Evolutionary conservation across 2,888 invertebrate genomes (phyloP).

Genomic region (Laspeyria flexula): DNA sequence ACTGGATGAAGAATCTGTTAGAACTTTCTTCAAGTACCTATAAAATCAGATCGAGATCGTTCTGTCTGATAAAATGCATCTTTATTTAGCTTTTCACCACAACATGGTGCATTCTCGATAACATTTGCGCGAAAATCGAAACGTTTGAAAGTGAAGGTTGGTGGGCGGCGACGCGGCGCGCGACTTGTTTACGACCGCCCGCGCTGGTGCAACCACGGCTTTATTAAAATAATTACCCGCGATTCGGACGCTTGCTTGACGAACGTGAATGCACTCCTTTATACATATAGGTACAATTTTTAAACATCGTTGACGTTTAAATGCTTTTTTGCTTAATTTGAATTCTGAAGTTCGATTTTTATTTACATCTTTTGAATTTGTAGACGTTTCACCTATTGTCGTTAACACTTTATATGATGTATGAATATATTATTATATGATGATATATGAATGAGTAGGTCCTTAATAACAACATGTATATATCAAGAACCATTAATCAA

Average conservation of each 20-base stretch:
- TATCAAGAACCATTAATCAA: not conserved
- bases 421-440: too few relatives aligned
- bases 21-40: not conserved
- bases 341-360: constrained; percentile 20
- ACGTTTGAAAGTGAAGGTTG: constrained; percentile 45
- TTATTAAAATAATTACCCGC: constrained; percentile 69
- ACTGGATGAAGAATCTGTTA: not conserved
- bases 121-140: constrained; percentile 59
- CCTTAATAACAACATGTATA: too few relatives aligned
- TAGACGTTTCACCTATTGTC: too few relatives aligned
- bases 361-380: too few relatives aligned
- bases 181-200: constrained; percentile 61
- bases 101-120: constrained; percentile 39
- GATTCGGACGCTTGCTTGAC: constrained; percentile 52
- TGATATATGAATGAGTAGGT: too few relatives aligned
- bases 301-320: constrained; percentile 46
- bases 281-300: constrained; percentile 9
- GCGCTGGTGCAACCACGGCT: constrained; percentile 50
- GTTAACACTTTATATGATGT: too few relatives aligned
- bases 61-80: constrained; percentile 18
- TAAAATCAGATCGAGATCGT: constrained; percentile 6
- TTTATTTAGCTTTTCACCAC: constrained; percentile 27
- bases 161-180: constrained; percentile 59
- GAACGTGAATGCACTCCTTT: constrained; percentile 55
- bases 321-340: constrained; percentile 35